Conservation (phyloP, 1,140 invertebrate species). For the Zaprionus taronus region DNA sequence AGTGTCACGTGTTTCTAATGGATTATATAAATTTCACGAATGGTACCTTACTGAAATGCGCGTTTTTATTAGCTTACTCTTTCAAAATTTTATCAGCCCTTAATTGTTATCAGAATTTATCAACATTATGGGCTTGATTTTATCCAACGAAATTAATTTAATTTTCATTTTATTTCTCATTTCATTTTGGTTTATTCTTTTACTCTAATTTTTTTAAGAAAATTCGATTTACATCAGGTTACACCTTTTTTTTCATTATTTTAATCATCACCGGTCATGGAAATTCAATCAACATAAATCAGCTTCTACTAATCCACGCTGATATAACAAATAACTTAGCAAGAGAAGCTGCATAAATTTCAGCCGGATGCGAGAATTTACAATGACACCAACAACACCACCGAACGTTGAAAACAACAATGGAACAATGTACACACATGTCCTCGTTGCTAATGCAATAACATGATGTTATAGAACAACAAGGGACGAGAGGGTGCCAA, state of each 20-base stretch:
- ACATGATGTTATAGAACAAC: background rate
- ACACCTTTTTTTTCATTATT: background rate
- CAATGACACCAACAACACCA: background rate
- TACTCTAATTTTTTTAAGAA: background rate
- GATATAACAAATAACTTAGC: conserved; percentile 7
- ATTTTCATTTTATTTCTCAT: background rate
- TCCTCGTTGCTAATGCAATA: conserved; percentile 43
- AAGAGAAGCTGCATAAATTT: conserved; percentile 42
- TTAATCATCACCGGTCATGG: background rate
- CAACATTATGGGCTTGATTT: too few species aligned
- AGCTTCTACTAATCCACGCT: conserved; percentile 37
- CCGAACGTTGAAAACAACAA: conserved; percentile 13
- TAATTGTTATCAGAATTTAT: too few species aligned
- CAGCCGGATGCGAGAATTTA: conserved; percentile 6
- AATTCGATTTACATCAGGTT: background rate
- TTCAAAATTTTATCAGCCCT: too few species aligned
- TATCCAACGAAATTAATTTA: too few species aligned
- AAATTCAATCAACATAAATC: conserved; percentile 30
- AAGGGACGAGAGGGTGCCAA: background rate
- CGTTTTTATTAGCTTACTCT: too few species aligned
- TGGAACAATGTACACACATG: conserved; percentile 29
- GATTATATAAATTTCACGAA: too few species aligned
- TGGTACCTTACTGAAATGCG: too few species aligned
- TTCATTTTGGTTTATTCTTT: too few species aligned
- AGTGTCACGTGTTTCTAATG: too few species aligned